Evolutionary conservation across 2,797 vertebrate species (phyloP), one percentile per base, ranked within the genome.

Genomic region (Macropus fuliginosus): DNA sequence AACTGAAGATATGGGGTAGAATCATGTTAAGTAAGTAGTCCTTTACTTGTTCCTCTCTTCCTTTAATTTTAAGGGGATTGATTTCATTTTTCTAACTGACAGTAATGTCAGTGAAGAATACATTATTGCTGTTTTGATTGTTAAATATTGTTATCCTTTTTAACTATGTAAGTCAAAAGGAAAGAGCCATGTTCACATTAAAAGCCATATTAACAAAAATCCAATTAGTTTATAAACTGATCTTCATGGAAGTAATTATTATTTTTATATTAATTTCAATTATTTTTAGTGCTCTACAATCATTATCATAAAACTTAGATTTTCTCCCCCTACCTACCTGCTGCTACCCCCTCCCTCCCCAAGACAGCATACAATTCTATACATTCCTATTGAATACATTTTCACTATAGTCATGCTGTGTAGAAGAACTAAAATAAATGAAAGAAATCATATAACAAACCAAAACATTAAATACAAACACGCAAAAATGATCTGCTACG

Each of bases 21-120:
- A 92, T 24, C 54, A 28, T 56, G 52, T 94, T 97, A 96, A 96
- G 91, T 62, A 96, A 91, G 93, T 31, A 94, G 66, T 52, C 89
- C 95, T 94, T 95, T 96, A 57, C 90, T 54, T 87, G 94, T 92
- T 1, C 11, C 62, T 55, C 24, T 87, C 8, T 4, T 92, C 91
- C 81, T 93, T 93, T 56, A 74, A 96, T 12, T 14, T 6, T 90
- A 31, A 24, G 81, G 94, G 93, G 46, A 13, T 2, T 14, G 12
- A 91, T 52, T 94, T 4, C 40, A 29, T 14, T 89, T 92, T 55
- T 55, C 50, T 92, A 62, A 90, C 55, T 56, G 59, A 74, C 59
- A 56, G 46, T 91, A 74, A 91, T 92, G 62, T 92, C 90, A 95
- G 2, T 81, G 74, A 81, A 81, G 40, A 81, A 10, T 27, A 2